Evolutionary conservation across 1,140 invertebrate species (phyloP).

Genomic region (Macrotrachela quadricornifera): DNA sequence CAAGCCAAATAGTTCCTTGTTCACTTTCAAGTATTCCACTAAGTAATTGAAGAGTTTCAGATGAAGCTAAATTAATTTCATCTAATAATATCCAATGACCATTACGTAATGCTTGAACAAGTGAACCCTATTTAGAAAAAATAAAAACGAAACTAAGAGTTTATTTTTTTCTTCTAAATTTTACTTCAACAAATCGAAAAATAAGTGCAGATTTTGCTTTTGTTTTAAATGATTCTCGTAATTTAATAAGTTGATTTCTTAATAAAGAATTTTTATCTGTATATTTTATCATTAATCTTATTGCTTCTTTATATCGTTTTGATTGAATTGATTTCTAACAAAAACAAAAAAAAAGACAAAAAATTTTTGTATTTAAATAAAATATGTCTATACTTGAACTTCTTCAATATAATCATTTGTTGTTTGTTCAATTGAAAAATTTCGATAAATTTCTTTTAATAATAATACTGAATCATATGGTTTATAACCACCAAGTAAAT

Average conservation of each 20-base stretch:
- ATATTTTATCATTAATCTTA: too few species aligned
- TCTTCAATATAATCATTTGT: too few species aligned
- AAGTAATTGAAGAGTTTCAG: slow-evolving; percentile 82
- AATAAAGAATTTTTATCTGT: too few species aligned
- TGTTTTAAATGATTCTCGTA: too few species aligned
- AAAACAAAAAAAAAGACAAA: too few species aligned
- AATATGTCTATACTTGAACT: too few species aligned
- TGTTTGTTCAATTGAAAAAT: too few species aligned
- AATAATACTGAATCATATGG: background rate
- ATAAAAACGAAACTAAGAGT: background rate
- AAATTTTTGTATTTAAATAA: too few species aligned
- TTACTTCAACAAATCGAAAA: background rate
- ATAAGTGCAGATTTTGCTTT: background rate
- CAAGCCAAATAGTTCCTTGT: slow-evolving; percentile 50
- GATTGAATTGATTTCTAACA: too few species aligned
- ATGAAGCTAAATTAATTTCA: slow-evolving; percentile 86
- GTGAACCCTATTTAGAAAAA: slow-evolving; percentile 39
- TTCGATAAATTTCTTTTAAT: too few species aligned
- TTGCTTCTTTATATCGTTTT: too few species aligned
- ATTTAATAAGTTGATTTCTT: too few species aligned
- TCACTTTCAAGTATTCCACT: slow-evolving; percentile 64
- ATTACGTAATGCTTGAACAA: slow-evolving; percentile 66
- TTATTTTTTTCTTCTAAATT: background rate
- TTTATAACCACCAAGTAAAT: slow-evolving; percentile 64
- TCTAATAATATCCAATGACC: slow-evolving; percentile 84